Percentiles rank a stretch among this genome's conserved stretches.
phyloP scores from a whole-genome alignment of 2,113 vertebrate species.

The Scophthalmus maximus region DNA sequence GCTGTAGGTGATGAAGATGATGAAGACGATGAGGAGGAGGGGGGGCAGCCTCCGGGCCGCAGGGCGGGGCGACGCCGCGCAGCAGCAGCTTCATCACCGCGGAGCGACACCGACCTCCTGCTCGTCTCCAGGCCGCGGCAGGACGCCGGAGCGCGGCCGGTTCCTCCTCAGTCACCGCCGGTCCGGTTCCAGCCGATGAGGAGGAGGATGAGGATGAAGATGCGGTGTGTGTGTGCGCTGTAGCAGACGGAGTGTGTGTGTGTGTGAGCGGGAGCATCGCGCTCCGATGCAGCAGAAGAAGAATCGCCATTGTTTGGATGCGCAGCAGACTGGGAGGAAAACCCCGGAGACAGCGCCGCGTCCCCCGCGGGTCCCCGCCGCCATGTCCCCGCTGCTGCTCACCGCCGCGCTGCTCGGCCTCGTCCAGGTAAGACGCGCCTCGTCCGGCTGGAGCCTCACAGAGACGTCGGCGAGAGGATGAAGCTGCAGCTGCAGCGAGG shows the following conservation, averaged over 20 bases:
- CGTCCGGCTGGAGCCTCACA: not conserved
- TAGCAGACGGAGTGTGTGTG: too few species aligned
- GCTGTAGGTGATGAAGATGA: not conserved
- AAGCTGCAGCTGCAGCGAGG: too few species aligned
- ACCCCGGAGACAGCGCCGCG: slow-evolving; percentile 25
- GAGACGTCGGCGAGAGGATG: not conserved
- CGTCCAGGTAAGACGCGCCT: slow-evolving; percentile 68
- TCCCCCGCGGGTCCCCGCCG: not conserved
- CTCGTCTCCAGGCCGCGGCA: slow-evolving; percentile 61
- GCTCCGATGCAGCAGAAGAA: slow-evolving; percentile 72
- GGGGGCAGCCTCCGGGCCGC: slow-evolving; percentile 50
- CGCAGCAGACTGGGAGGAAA: slow-evolving; percentile 62
- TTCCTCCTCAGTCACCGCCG: not conserved
- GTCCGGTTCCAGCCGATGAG: slow-evolving; percentile 17
- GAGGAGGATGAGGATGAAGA: not conserved
- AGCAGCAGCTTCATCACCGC: slow-evolving; percentile 57
- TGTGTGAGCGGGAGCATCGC: slow-evolving; percentile 30
- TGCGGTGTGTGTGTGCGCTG: too few species aligned
- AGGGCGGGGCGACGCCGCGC: slow-evolving; percentile 71
- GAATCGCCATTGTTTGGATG: slow-evolving; percentile 81
- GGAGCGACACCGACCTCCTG: slow-evolving; percentile 59
- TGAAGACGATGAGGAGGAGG: not conserved
- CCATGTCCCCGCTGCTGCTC: slow-evolving; percentile 59
- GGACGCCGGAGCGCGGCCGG: slow-evolving; percentile 45
- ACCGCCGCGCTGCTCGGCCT: slow-evolving; percentile 51